Evolutionary conservation across 2,797 vertebrate genomes (phyloP), one percentile per base, ranked within the genome.

Genomic region (Cetoscarus ocellatus): DNA sequence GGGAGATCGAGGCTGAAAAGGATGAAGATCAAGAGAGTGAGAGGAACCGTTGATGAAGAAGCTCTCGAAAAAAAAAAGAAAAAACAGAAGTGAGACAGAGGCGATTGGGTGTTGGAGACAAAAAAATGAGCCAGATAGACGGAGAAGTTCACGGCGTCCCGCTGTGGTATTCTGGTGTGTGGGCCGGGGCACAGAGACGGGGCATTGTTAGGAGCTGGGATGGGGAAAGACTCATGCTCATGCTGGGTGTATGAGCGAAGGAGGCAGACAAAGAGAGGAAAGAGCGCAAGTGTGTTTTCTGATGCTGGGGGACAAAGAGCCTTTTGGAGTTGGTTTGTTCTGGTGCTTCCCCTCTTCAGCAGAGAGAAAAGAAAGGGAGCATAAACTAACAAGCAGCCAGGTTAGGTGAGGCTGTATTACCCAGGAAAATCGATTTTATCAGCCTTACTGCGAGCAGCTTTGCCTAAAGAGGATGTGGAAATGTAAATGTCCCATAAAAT

Each of bases 161-260:
- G 76, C 79, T n/a, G 69, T 67, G 89, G 84, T 86, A 87, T 89
- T 84, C 84, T 78, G 67, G n/a, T 82, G 82, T 86, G 91, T 91
- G 88, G 91, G 90, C 82, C 3, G 75, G 43, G 40, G 49, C 69
- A 82, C 77, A 86, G 86, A 91, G 82, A 80, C 68, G 62, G 55
- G 65, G 82, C 75, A 67, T 91, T 92, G 90, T 85, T 84, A 62
- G 40, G 40, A 63, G 61, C 39, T 60, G 68, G 58, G 73, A 54
- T 45, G 82, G 73, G 72, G 75, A 65, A 84, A 63, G 86, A 85
- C 82, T 86, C 77, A 77, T 69, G 79, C 78, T 77, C 65, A 60
- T 17, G 72, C 82, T 79, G 75, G 67, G 62, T 79, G 73, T 10
- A 79, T 65, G 90, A 88, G 84, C 88, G 90, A 87, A 78, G 85